Conservation (phyloP, 2,113 vertebrate species). For the Platysteira castanea region DNA sequence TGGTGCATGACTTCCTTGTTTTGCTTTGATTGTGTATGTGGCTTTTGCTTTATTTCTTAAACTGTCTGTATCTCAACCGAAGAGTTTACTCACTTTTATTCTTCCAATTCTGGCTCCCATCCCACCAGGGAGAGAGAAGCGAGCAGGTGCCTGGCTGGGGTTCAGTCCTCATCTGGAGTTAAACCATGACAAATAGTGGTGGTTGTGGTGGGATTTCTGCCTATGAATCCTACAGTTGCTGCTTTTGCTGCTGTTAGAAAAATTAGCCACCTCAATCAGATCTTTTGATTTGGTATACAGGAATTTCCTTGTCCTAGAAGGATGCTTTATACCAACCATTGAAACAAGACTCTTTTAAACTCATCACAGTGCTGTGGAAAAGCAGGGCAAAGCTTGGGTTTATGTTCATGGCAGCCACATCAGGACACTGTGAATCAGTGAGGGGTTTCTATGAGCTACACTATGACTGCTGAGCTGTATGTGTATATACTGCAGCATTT, state of each 20-base stretch:
- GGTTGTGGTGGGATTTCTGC: neutral
- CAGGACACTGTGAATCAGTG: neutral
- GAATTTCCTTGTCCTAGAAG: neutral
- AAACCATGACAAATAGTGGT: neutral
- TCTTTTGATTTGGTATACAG: neutral
- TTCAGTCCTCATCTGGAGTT: neutral
- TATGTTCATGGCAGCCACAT: neutral
- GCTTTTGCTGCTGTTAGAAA: slow-evolving; percentile 26
- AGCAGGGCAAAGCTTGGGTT: neutral
- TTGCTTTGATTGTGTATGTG: neutral
- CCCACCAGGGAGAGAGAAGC: neutral
- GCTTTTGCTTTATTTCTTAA: neutral
- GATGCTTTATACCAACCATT: neutral
- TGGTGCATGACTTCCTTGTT: neutral
- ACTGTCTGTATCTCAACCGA: neutral
- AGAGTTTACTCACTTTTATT: neutral
- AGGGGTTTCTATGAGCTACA: neutral
- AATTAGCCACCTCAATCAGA: neutral
- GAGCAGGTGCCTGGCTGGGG: neutral
- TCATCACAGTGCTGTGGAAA: neutral
- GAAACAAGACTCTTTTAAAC: neutral
- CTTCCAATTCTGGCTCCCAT: neutral
- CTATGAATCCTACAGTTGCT: neutral
- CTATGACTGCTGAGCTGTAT: neutral
- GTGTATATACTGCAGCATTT: neutral